A percentile compares a stretch with the other conserved stretches of the same genome.
phyloP scores from a whole-genome alignment of 2,888 invertebrate genomes.

The Panzeria rudis region DNA sequence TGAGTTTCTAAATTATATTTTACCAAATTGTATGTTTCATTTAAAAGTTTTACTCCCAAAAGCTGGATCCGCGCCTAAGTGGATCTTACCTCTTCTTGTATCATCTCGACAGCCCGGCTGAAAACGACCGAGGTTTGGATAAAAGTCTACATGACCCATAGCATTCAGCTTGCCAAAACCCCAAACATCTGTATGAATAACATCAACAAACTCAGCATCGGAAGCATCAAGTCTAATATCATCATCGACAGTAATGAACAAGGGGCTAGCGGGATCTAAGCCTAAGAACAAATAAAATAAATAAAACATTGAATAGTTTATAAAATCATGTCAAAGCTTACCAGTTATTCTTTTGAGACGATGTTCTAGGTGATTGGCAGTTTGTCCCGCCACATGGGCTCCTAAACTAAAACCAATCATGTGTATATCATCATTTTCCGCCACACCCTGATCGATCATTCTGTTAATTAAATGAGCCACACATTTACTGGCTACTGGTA shows the following conservation, averaged over 20 bases:
- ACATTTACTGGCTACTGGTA: constrained; percentile 86
- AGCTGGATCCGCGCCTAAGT: too few relatives aligned
- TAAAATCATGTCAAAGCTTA: constrained; percentile 73
- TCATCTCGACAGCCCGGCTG: constrained; percentile 86
- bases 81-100: constrained; percentile 68
- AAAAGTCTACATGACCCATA: constrained; percentile 86
- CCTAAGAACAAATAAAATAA: constrained; percentile 80
- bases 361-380: constrained; percentile 84
- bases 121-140: constrained; percentile 85
- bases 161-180: constrained; percentile 85
- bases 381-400: constrained; percentile 86
- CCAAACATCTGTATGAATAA: constrained; percentile 87
- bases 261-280: constrained; percentile 88
- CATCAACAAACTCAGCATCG: constrained; percentile 87
- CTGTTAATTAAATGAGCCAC: constrained; percentile 86
- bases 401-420: constrained; percentile 88
- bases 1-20: too few relatives aligned
- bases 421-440: constrained; percentile 85
- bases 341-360: constrained; percentile 85
- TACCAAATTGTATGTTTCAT: too few relatives aligned
- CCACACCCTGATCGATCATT: constrained; percentile 83
- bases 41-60: too few relatives aligned
- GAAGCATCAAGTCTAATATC: constrained; percentile 84
- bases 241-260: constrained; percentile 85
- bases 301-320: not conserved